Evolutionary conservation across 2,797 vertebrate species (phyloP).

Genomic region (Melanogrammus aeglefinus): DNA sequence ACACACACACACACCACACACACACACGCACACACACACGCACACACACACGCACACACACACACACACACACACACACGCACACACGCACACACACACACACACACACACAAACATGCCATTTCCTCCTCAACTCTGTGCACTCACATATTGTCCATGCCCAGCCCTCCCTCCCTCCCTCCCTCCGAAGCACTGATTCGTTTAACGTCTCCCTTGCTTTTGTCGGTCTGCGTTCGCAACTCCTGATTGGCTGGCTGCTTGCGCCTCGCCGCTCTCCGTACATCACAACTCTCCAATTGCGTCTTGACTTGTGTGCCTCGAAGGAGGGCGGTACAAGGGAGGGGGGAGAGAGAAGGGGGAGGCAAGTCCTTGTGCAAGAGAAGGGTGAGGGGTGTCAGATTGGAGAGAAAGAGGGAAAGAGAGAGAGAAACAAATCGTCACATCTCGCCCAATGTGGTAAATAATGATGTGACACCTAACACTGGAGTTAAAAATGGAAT

Average conservation of each 20-base stretch:
- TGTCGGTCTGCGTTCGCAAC: constrained; percentile 45
- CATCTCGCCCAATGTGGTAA: constrained; percentile 18
- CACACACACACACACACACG: too few relatives aligned
- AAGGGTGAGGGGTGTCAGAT: constrained; percentile 40
- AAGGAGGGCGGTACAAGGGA: constrained; percentile 26
- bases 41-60: too few relatives aligned
- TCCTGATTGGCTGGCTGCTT: constrained; percentile 55
- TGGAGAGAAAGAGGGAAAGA: constrained; percentile 37
- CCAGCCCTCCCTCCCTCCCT: constrained; percentile 29
- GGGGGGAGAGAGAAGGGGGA: constrained; percentile 27
- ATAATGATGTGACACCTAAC: background rate
- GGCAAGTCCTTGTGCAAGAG: constrained; percentile 27
- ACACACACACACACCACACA: background rate
- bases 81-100: too few relatives aligned
- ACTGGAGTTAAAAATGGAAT: background rate
- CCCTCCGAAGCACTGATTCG: constrained; percentile 40
- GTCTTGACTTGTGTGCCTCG: constrained; percentile 38
- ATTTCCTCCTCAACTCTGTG: constrained; percentile 65
- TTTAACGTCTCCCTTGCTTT: background rate
- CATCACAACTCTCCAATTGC: constrained; percentile 53
- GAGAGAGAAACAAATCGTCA: constrained; percentile 43
- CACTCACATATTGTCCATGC: constrained; percentile 51
- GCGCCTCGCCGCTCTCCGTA: constrained; percentile 24
- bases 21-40: too few relatives aligned
- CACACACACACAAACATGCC: constrained; percentile 17